phyloP scores from a whole-genome alignment of 1,140 invertebrate genomes.

The Drosophila subobscura region DNA sequence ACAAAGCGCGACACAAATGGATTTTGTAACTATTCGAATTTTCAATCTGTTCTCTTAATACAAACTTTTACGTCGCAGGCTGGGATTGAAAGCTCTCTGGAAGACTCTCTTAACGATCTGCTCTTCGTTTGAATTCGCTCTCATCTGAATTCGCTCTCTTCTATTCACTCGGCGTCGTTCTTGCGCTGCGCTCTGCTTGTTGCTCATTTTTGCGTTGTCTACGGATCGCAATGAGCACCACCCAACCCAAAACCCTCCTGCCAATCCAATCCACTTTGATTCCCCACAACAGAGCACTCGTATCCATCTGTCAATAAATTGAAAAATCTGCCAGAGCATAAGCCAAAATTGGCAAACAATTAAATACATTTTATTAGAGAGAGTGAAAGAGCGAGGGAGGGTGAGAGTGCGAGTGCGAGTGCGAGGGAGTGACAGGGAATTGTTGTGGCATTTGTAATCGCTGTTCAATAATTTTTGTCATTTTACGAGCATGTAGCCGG shows the following conservation, averaged over 20 bases:
- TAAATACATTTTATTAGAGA: slow-evolving; percentile 57
- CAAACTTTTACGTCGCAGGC: too few species aligned
- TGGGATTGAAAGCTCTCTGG: too few species aligned
- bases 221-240: too few species aligned
- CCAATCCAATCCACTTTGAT: too few species aligned
- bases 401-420: slow-evolving; percentile 5
- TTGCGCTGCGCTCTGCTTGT: too few species aligned
- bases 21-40: background rate
- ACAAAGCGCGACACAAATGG: background rate
- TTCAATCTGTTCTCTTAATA: background rate
- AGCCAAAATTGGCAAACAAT: slow-evolving; percentile 39
- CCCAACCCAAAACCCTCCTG: too few species aligned
- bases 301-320: slow-evolving; percentile 47
- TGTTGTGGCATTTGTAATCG: slow-evolving; percentile 78
- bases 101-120: too few species aligned
- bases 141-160: too few species aligned
- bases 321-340: slow-evolving; percentile 40
- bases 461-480: slow-evolving; percentile 79
- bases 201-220: too few species aligned
- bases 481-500: slow-evolving; percentile 62
- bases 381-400: slow-evolving; percentile 26
- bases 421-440: background rate
- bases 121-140: too few species aligned
- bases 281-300: too few species aligned
- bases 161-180: too few species aligned